Evolutionary conservation across 1,140 invertebrate genomes (phyloP), one percentile per base, ranked within the genome.

Genomic region (Agrypnia vestita): DNA sequence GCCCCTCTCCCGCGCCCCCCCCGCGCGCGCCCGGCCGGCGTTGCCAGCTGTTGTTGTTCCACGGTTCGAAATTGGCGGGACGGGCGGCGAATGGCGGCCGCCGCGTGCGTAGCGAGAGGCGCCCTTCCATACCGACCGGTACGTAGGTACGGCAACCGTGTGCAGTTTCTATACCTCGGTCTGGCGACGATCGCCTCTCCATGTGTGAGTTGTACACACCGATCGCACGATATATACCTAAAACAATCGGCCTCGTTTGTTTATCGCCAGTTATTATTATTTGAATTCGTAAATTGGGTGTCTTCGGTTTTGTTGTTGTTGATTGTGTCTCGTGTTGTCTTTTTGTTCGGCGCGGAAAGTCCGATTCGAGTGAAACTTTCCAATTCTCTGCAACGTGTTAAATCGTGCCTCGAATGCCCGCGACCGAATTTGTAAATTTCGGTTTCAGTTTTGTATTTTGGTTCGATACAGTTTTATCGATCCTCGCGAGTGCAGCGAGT

Each of bases 61-160:
- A 51, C 49, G 49, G 25, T 51, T 51, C 49, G 61, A 64, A 64
- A 64, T 64, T 64, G 61, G 61, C 61, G 61, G 61, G 61, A 64
- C 61, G 61, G 61, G 61, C 61, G 19, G 19, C 49, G 49, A 51
- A 51, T 51, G 49, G 49, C 13, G 61, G 61, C 61, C 10, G 61
- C 61, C 61, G 61, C 61, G 61, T 64, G 61, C 61, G 61, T 64
- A 64, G 61, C 61, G 19, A 64, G 19, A 64, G 49, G 61, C 61
- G 61, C 61, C 61, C 61, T 35, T 43, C 61, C 35, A 64, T 64
- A 43, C 61, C 49, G 49, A 15, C 49, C 49, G 49, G 49, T 15
- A 15, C 49, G 19, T 21, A 64, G 61, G 61, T 35, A 43, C 61
- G 61, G 61, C 61, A 64, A 64, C 61, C 61, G 19, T 43, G 61